Percentiles rank a stretch among this genome's conserved stretches.
Evolutionary conservation across 1,140 invertebrate genomes (phyloP).

Genomic region (Bombus impatiens): DNA sequence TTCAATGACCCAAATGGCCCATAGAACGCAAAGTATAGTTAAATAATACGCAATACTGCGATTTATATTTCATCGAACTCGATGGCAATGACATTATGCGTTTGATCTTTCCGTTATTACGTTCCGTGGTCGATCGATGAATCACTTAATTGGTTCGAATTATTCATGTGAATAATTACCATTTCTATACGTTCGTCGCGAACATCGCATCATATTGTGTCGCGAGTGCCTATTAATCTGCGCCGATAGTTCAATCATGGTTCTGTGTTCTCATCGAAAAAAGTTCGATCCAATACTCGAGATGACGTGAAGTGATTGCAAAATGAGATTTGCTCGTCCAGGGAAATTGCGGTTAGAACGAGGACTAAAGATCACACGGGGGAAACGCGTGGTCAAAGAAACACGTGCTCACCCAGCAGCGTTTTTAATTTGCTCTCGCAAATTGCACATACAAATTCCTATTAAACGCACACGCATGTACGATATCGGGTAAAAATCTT

Average conservation of each 20-base stretch:
- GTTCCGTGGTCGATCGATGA: too few species aligned
- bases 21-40: too few species aligned
- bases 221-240: slow-evolving; percentile 1
- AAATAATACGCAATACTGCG: too few species aligned
- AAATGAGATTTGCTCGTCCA: neutral
- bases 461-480: neutral
- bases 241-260: slow-evolving; percentile 12
- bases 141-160: neutral
- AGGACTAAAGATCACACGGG: neutral
- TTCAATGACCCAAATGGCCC: too few species aligned
- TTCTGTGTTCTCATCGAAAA: neutral
- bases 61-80: too few species aligned
- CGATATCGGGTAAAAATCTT: neutral
- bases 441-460: slow-evolving; percentile 8
- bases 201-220: neutral
- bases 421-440: slow-evolving; percentile 3
- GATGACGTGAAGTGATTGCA: neutral
- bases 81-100: too few species aligned
- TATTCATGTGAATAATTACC: slow-evolving; percentile 37
- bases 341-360: neutral
- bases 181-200: slow-evolving; percentile 6
- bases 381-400: neutral
- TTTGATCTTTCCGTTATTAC: too few species aligned
- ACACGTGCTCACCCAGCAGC: neutral
- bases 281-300: neutral